Evolutionary conservation across 1,140 invertebrate genomes (phyloP), one percentile per base, ranked within the genome.

Genomic region (Orchesella cincta): DNA sequence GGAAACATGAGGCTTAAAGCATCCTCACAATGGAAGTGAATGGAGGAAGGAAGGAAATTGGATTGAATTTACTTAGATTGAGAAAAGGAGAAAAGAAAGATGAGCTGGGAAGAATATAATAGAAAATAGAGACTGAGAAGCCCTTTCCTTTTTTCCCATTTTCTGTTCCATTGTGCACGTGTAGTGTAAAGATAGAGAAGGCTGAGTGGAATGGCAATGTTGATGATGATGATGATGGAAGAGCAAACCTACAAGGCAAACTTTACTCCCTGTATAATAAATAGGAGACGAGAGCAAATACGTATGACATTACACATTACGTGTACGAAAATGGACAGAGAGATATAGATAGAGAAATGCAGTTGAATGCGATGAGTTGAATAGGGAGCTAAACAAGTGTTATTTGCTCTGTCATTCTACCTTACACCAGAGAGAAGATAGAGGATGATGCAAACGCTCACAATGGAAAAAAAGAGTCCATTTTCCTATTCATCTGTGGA

Each of bases 351-450:
- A 70, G 73, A 76, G 73, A 79, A 73, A 79, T 76, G 70, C 52
- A 79, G 73, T 76, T 73, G 74, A 79, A 79, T 79, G 73, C 64
- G 75, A 73, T 67, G 62, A 76, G 64, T 79, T 29, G 70, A 36
- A 74, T 76, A 57, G 73, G 71, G 75, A 77, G 74, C 77, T 81
- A 81, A 81, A 81, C 80, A 81, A 81, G 77, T 81, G 77, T 81
- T 80, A 81, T 81, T 81, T 81, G 80, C 80, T 78, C 80, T 81
- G 80, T 81, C 80, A 81, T 81, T 79, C 80, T 76, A 46, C 29
- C 62, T 67, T 67, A 67, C 62, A 67, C 62, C 31, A 67, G 62
- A 67, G 62, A 33, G 31, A 67, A 12, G n/a, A 23, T 14, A 57
- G 52, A 57, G 52, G 62, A 67, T 67, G 62, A 67, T 67, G 62